Base-by-base conservation (phyloP, 92 coral and sea anemone genomes). In the Epizoanthus ramosus region DNA sequence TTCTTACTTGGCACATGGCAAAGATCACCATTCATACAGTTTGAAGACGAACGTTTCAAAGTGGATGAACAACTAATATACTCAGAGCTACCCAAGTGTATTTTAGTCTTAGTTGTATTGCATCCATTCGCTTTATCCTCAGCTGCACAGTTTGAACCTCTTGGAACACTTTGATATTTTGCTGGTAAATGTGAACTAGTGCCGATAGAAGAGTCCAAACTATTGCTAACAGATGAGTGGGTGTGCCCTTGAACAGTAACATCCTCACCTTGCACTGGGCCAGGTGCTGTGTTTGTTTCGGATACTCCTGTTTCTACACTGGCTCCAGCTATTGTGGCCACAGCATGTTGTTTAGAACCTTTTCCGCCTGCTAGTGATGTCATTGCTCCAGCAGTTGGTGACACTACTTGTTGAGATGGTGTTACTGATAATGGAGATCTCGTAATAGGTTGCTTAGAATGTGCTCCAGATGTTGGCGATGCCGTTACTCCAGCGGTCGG, bases 21-120 rank as follows among this genome's bases (percentile, higher is more conserved):
- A 28, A 77, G 66, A 43, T 77, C 57, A 33, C 82, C 82, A 59
- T 77, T 77, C 23, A 77, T 43, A 60, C 82, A 77, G 71, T 60
- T 77, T 41, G 52, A 22, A 8, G 54, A 50, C 14, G 82, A 61
- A 21, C 82, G 82, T 39, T 77, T 77, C 28, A 61, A 41, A 37
- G 17, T 4, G 35, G 65, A 31, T 24, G 63, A 56, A 16, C 41
- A 31, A 15, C 8, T 23, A 18, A 77, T n/a, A 61, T 18, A 33
- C 43, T 41, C 41, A 22, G 57, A 41, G 63, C 66, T 31, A 24
- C 17, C 39, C 22, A 13, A 65, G 2, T 37, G 19, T 8, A 41
- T 60, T 41, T 47, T 58, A 9, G 28, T 7, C 43, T 67, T 13
- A 18, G 37, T 33, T n/a, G 81, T 21, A 41, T 37, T 37, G 3